Percentiles rank a stretch among this genome's conserved stretches.
These are phyloP conservation scores for Chlamydotis undulata DNA, from an alignment of 2,113 vertebrate genomes.

Conservation along the genomic window DNA sequence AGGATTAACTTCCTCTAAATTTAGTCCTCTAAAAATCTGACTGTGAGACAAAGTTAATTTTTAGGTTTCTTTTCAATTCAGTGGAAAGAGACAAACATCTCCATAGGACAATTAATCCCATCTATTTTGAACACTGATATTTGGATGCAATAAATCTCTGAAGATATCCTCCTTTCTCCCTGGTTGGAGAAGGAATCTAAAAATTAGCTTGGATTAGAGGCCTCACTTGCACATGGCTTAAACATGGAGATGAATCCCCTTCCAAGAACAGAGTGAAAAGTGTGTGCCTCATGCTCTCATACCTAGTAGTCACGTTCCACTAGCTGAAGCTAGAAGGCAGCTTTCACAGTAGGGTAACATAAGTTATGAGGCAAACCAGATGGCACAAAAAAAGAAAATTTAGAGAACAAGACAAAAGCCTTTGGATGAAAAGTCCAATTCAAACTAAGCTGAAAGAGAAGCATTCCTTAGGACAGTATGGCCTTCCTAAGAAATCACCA, in stretches of 20 bases:
- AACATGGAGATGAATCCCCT: background rate
- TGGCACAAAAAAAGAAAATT: background rate
- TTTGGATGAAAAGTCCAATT: background rate
- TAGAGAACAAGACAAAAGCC: background rate
- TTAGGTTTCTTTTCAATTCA: background rate
- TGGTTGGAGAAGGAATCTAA: background rate
- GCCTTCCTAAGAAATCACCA: background rate
- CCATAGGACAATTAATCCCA: background rate
- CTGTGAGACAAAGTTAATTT: background rate
- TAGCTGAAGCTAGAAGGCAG: background rate
- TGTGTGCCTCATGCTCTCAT: background rate
- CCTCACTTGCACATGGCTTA: background rate
- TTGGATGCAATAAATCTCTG: background rate
- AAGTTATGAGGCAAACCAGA: background rate
- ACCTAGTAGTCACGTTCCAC: background rate
- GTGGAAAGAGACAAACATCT: background rate
- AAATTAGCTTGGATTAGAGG: background rate
- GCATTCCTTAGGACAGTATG: background rate
- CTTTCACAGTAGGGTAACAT: background rate
- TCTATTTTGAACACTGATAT: background rate
- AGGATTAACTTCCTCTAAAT: background rate
- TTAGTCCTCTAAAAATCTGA: background rate
- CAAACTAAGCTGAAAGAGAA: background rate
- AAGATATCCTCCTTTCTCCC: background rate
- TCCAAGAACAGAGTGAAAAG: background rate